phyloP scores from a whole-genome alignment of 1,140 invertebrate genomes.

The Liolophura sinensis region DNA sequence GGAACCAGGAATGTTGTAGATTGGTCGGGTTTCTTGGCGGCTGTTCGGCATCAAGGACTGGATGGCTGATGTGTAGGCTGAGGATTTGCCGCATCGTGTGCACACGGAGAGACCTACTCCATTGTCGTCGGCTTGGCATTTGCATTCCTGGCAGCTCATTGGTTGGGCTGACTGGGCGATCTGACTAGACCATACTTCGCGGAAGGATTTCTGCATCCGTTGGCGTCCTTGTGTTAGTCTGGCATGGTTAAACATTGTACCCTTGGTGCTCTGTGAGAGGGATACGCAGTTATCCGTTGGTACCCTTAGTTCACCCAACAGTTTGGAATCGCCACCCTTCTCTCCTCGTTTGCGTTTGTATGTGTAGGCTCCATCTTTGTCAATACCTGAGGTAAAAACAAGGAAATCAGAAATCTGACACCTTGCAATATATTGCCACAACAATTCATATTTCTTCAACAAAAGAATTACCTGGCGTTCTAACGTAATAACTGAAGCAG shows the following conservation, averaged over 20 bases:
- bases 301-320: constrained; percentile 72
- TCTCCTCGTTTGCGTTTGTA: constrained; percentile 71
- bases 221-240: constrained; percentile 23
- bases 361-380: constrained; percentile 74
- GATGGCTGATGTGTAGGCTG: no score
- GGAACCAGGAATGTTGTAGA: no score
- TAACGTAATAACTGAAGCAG: background rate
- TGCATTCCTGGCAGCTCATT: constrained; percentile 71
- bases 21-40: no score
- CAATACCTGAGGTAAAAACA: constrained; percentile 64
- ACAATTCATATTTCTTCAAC: background rate
- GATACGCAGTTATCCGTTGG: constrained; percentile 77
- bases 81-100: constrained; percentile 36
- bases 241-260: constrained; percentile 62
- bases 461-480: background rate
- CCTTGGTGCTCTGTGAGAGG: constrained; percentile 81
- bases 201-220: constrained; percentile 68
- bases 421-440: background rate
- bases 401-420: background rate
- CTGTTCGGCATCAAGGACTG: no score
- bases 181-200: constrained; percentile 71
- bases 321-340: constrained; percentile 68
- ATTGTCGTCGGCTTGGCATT: constrained; percentile 65
- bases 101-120: constrained; percentile 58
- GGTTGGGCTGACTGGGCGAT: constrained; percentile 69